Base-by-base conservation (phyloP, 2,113 vertebrate species). In the Apeltes quadracus region DNA sequence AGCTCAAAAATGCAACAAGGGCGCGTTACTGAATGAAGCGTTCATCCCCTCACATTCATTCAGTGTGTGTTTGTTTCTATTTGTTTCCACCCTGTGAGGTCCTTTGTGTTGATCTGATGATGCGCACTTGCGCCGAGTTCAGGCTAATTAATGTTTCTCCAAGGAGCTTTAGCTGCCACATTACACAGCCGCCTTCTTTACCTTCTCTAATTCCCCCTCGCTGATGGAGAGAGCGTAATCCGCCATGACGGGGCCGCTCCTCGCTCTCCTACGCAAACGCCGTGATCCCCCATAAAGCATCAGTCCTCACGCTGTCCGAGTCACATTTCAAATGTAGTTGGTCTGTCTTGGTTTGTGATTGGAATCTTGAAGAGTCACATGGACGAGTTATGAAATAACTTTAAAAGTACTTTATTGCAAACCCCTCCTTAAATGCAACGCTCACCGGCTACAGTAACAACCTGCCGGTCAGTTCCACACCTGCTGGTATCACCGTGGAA, bases 111-210 rank as follows among this genome's bases (percentile, higher is more conserved):
- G 46, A 48, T 22, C 8, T 9, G n/a, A 20, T 22, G 46, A 48
- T 20, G n/a, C 44, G 4, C 20, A 48, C 56, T 22, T 14, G 72
- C 16, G 56, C n/a, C n/a, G 55, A 75, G 41, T 59, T 72, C 0
- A 15, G 61, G 41, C 66, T 61, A 50, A 56, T 67, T 32, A 43
- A 56, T 36, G 48, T 65, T 75, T 38, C 67, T 55, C 6, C 10
- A 54, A 50, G 12, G 12, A 11, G 61, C 59, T 70, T 75, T 66
- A 39, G 59, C 71, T 48, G 66, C 23, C 66, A 65, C 66, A 20
- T 51, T 43, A 43, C 41, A 4, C 61, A 4, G 59, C 4, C 9
- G 34, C 63, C 57, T 56, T 22, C 54, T 58, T 23, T 41, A 48
- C 32, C 44, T 23, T 12, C 34, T 71, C 8, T 59, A 55, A 66